These are phyloP conservation scores for Triplophysa yarkandensis DNA, from an alignment of 2,797 vertebrate species.

Conservation along the genomic window DNA sequence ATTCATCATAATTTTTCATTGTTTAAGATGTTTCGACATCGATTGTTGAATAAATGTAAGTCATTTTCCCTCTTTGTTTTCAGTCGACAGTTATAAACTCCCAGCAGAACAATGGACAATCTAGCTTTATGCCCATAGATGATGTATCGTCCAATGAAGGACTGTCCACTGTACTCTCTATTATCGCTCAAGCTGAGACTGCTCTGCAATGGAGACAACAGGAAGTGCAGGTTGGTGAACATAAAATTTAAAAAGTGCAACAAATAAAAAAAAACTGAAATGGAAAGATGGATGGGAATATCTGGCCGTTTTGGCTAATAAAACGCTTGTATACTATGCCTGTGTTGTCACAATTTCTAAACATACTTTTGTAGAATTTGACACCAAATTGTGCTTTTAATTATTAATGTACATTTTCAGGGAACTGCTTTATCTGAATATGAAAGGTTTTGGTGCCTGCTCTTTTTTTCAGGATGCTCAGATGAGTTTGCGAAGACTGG, in stretches of 20 bases:
- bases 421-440: not conserved
- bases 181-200: conserved; percentile 71
- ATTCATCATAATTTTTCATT: not conserved
- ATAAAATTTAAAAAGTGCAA: no score
- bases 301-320: no score
- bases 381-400: not conserved
- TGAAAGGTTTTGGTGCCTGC: not conserved
- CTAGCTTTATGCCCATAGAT: conserved; percentile 8
- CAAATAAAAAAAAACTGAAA: no score
- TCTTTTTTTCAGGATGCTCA: conserved; percentile 38
- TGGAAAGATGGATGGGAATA: no score
- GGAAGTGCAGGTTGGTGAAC: conserved; percentile 69
- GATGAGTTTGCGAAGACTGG: conserved; percentile 11
- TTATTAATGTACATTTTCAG: not conserved
- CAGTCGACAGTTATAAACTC: conserved; percentile 67
- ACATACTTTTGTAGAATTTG: not conserved
- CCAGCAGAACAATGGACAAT: conserved; percentile 28
- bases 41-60: not conserved
- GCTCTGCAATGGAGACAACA: conserved; percentile 66
- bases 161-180: conserved; percentile 64
- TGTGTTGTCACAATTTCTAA: no score
- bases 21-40: no score
- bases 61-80: conserved; percentile 8
- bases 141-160: conserved; percentile 48
- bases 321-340: no score